Conservation (phyloP, 2,797 vertebrate species). For the Schizothorax lantsangensis region DNA sequence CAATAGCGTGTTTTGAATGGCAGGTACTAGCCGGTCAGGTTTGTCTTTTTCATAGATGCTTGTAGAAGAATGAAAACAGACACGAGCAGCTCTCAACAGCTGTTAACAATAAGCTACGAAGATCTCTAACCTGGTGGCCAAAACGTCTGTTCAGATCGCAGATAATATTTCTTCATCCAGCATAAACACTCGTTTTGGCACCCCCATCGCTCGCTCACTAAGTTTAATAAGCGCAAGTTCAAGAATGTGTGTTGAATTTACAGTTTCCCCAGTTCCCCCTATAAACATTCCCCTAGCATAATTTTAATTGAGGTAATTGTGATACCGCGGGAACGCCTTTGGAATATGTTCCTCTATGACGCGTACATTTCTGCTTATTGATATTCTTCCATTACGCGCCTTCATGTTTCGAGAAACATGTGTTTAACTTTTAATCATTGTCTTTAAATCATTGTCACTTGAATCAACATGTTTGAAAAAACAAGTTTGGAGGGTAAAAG, state of each 20-base stretch:
- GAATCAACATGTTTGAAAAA: conserved; percentile 46
- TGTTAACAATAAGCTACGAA: conserved; percentile 82
- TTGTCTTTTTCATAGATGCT: conserved; percentile 71
- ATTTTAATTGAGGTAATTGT: conserved; percentile 66
- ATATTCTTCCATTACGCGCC: conserved; percentile 44
- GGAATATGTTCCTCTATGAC: conserved; percentile 33
- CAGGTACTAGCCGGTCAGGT: conserved; percentile 64
- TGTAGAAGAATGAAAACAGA: conserved; percentile 64
- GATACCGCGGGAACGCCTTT: conserved; percentile 51
- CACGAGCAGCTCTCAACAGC: conserved; percentile 75
- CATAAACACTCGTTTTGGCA: conserved; percentile 79
- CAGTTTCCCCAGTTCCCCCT: conserved; percentile 60
- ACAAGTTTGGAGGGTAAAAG: conserved; percentile 1
- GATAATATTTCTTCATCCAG: conserved; percentile 79
- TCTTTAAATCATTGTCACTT: conserved; percentile 42
- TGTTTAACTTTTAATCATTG: conserved; percentile 48
- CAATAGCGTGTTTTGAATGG: conserved; percentile 56
- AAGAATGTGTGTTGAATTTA: conserved; percentile 67
- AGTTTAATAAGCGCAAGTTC: conserved; percentile 71
- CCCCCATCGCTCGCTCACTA: conserved; percentile 67
- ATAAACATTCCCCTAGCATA: conserved; percentile 57
- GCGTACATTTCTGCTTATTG: conserved; percentile 28
- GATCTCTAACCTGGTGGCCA: conserved; percentile 79
- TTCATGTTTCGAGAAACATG: conserved; percentile 47
- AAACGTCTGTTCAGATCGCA: conserved; percentile 80